A percentile compares a stretch with the other conserved stretches of the same genome.
phyloP scores from a whole-genome alignment of 2,888 invertebrate species.

The Temnothorax unifasciatus region DNA sequence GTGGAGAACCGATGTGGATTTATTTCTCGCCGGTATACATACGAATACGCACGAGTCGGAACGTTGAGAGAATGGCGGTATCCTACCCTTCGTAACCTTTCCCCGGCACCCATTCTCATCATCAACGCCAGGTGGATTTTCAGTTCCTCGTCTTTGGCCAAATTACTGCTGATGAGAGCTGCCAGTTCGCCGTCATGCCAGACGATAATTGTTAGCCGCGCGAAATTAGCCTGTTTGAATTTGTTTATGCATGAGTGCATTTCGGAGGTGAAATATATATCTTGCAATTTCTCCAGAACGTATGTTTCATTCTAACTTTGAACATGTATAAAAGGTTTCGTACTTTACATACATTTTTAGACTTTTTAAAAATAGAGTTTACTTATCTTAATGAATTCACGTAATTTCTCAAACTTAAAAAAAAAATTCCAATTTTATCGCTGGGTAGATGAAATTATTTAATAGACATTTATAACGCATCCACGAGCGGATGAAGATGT shows the following conservation, averaged over 20 bases:
- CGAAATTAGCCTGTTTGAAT: constrained; percentile 36
- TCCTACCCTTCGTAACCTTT: background rate
- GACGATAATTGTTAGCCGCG: constrained; percentile 4
- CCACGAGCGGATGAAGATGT: background rate
- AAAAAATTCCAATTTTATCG: background rate
- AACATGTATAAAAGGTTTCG: background rate
- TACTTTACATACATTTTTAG: background rate
- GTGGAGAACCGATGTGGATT: constrained; percentile 40
- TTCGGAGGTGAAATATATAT: background rate
- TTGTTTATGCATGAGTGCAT: background rate
- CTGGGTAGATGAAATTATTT: background rate
- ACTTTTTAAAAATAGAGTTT: background rate
- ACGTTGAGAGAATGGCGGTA: constrained; percentile 12
- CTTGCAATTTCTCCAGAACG: background rate
- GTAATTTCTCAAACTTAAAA: background rate
- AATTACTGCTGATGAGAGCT: constrained; percentile 47
- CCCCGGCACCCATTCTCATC: constrained; percentile 15
- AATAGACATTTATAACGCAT: background rate
- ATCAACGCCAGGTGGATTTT: constrained; percentile 37
- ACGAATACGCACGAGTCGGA: constrained; percentile 37
- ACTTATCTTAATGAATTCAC: background rate
- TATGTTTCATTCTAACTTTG: background rate
- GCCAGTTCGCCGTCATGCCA: constrained; percentile 38
- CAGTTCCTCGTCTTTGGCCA: constrained; percentile 22
- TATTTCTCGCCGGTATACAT: constrained; percentile 18